Conservation (phyloP, 2,888 invertebrate genomes). For the Dendrolimus pini region DNA sequence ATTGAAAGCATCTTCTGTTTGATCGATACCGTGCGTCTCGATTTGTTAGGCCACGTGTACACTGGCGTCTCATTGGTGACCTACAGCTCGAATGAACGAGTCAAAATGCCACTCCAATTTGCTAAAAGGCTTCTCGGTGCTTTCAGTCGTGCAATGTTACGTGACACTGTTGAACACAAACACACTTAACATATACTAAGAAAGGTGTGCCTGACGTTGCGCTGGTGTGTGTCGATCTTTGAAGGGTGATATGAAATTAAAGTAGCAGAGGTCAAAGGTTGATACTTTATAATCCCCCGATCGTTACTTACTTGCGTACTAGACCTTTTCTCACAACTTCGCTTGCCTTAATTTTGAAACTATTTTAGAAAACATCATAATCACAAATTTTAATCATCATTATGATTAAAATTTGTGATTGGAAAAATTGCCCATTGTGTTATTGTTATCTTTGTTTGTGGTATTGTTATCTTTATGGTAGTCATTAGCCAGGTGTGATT, state of each 20-base stretch:
- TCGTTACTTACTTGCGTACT: too few species aligned
- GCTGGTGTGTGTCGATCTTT: conserved; percentile 13
- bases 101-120: conserved; percentile 49
- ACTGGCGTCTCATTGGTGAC: conserved; percentile 16
- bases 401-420: too few species aligned
- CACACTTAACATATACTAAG: conserved; percentile 24
- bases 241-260: not conserved
- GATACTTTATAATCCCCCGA: too few species aligned
- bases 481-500: too few species aligned
- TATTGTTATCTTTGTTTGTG: too few species aligned
- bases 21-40: conserved; percentile 20
- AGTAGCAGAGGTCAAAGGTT: too few species aligned
- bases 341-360: too few species aligned
- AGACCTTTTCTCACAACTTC: too few species aligned
- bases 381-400: too few species aligned
- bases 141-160: conserved; percentile 30
- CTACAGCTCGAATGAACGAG: conserved; percentile 16
- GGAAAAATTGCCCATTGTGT: too few species aligned
- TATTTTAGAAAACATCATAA: too few species aligned
- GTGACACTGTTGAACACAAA: conserved; percentile 36
- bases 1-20: conserved; percentile 2
- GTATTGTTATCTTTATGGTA: too few species aligned
- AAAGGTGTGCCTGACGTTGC: conserved; percentile 31
- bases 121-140: conserved; percentile 49
- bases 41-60: conserved; percentile 20